Evolutionary conservation across 2,888 invertebrate genomes (phyloP).

Genomic region (Caenorhabditis sp.): DNA sequence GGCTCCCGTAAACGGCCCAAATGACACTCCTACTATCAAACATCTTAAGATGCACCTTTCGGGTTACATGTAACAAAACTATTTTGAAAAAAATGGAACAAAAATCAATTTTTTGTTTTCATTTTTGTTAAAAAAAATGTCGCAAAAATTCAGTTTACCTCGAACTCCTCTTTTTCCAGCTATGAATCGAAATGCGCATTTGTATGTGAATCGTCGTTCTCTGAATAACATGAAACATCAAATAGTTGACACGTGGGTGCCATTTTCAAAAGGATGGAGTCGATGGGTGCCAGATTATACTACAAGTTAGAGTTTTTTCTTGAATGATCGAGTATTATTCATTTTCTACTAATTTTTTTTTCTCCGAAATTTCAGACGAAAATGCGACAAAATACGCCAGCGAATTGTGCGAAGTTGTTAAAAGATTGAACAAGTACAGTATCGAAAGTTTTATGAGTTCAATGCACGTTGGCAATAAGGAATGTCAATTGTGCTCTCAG

Average conservation of each 20-base stretch:
- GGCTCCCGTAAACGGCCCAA: too few species aligned
- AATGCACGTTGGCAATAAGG: neutral
- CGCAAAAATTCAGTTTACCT: too few species aligned
- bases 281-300: neutral
- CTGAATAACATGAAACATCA: neutral
- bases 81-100: too few species aligned
- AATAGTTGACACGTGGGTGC: neutral
- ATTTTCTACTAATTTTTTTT: too few species aligned
- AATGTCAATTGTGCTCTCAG: neutral
- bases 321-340: too few species aligned
- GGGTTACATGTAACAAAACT: too few species aligned
- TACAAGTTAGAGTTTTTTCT: neutral
- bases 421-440: neutral
- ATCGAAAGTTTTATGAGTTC: neutral
- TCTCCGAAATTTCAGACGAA: neutral
- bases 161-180: neutral
- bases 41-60: too few species aligned
- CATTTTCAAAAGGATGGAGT: neutral
- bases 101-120: too few species aligned
- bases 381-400: neutral
- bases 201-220: neutral
- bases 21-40: too few species aligned
- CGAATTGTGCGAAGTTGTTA: neutral
- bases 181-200: neutral
- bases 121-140: too few species aligned